Evolutionary conservation across 2,113 vertebrate species (phyloP), one percentile per base, ranked within the genome.

Genomic region (Sinocyclocheilus rhinocerous): DNA sequence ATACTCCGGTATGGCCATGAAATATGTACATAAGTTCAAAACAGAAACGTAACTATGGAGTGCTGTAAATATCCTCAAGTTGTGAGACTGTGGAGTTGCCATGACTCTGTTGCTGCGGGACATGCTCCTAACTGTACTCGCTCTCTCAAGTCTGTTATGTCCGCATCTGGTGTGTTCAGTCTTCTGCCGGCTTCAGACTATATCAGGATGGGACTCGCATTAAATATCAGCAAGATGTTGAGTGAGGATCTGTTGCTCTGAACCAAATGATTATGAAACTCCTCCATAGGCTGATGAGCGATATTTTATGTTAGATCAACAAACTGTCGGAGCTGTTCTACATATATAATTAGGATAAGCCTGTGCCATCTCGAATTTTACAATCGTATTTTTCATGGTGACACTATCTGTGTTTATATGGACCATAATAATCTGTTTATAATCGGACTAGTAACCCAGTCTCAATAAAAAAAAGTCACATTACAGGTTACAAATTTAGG

Each of bases 31-130:
- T 88, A 70, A 84, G 70, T 83, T 86, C 81, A 88, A 85, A 89
- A 88, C 88, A 90, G 26, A 81, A 36, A 82, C 33, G 86, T 87
- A 84, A 88, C 86, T 86, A 90, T 86, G 84, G 89, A 89, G 85
- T 76, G 85, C 59, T 63, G 57, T 81, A 89, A 76, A 88, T 83
- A 81, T 86, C 76, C 79, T 84, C 83, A 80, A 75, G 48, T 73
- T 81, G 85, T 77, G 45, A 81, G 70, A 67, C 45, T 55, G 33
- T 20, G 63, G 81, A 83, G 59, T 83, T 76, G 78, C 75, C 55
- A 33, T 78, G 69, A 86, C 57, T 85, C 29, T 33, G 59, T 76
- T 67, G 67, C 65, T 16, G 13, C n/a, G 7, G 57, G 82, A 84
- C 33, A 77, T 8, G n/a, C 36, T 86, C 18, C 36, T 73, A 50